Conservation (phyloP, 2,113 vertebrate genomes). For the Sus scrofa region DNA sequence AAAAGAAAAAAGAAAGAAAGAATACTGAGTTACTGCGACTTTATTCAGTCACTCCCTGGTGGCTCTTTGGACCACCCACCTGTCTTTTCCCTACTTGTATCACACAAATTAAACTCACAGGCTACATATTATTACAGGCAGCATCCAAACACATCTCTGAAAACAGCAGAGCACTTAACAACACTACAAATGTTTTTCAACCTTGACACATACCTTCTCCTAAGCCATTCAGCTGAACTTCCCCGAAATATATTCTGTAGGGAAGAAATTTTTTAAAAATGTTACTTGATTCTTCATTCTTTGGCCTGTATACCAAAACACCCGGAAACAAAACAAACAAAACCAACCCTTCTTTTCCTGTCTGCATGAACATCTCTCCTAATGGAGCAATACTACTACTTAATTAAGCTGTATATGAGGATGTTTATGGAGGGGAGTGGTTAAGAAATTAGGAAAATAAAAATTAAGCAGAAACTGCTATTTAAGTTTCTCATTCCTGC, state of each 20-base stretch:
- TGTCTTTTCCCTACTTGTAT: not conserved
- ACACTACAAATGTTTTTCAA: constrained; percentile 26
- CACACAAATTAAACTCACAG: not conserved
- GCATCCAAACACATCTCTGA: not conserved
- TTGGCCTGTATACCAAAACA: not conserved
- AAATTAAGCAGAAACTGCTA: not conserved
- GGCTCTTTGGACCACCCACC: not conserved
- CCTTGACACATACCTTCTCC: constrained; percentile 94
- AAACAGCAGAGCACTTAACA: not conserved
- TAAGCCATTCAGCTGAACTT: constrained; percentile 97
- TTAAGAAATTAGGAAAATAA: constrained; percentile 19
- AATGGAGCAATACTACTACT: not conserved
- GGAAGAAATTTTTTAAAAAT: constrained; percentile 33
- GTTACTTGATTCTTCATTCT: constrained; percentile 27
- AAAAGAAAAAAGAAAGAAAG: not conserved
- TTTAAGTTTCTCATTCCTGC: constrained; percentile 17
- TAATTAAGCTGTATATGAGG: not conserved
- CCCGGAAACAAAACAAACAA: not conserved
- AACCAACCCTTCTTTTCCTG: not conserved
- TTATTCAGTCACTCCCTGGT: not conserved
- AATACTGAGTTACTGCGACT: constrained; percentile 29
- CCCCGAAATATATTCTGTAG: constrained; percentile 98
- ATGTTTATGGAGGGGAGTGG: not conserved
- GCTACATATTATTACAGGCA: not conserved
- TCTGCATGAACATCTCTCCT: not conserved